A percentile compares a stretch with the other conserved stretches of the same genome.
These are phyloP conservation scores for Acipenser oxyrinchus DNA, from an alignment of 2,797 vertebrate species.

Conservation along the genomic window DNA sequence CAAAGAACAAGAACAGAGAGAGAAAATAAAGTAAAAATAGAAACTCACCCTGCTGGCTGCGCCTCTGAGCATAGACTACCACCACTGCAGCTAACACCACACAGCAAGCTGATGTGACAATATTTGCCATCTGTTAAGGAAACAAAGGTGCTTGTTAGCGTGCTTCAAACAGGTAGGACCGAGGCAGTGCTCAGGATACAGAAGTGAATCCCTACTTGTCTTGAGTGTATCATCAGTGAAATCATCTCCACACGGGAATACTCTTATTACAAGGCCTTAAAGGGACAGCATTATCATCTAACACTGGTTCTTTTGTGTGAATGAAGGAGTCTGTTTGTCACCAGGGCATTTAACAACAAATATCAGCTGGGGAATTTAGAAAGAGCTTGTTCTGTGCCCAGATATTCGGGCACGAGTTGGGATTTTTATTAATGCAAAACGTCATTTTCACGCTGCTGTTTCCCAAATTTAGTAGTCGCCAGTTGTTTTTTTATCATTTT, in stretches of 20 bases:
- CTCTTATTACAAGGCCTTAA: constrained; percentile 21
- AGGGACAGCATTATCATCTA: constrained; percentile 15
- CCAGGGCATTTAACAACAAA: too few relatives aligned
- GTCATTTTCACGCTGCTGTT: too few relatives aligned
- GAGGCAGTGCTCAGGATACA: constrained; percentile 32
- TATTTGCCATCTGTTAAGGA: constrained; percentile 85
- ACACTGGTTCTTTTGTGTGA: constrained; percentile 4
- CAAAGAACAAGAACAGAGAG: neutral
- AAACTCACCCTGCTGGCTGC: constrained; percentile 85
- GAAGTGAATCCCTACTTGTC: constrained; percentile 19
- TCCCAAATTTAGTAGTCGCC: too few relatives aligned
- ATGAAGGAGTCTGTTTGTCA: neutral
- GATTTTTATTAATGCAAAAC: too few relatives aligned
- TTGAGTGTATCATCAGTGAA: constrained; percentile 29
- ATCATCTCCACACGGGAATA: constrained; percentile 23
- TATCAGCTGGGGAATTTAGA: too few relatives aligned
- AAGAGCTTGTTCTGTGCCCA: too few relatives aligned
- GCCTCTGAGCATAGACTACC: constrained; percentile 83
- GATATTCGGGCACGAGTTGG: too few relatives aligned
- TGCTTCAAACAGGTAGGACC: constrained; percentile 24
- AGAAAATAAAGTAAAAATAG: constrained; percentile 10
- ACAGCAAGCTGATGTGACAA: constrained; percentile 81
- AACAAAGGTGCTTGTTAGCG: constrained; percentile 23
- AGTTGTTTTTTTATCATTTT: too few relatives aligned
- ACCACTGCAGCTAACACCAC: constrained; percentile 78